Percentiles rank a stretch among this genome's conserved stretches.
Conservation (phyloP, 2,113 vertebrate genomes). For the Pseudopipra pipra region DNA sequence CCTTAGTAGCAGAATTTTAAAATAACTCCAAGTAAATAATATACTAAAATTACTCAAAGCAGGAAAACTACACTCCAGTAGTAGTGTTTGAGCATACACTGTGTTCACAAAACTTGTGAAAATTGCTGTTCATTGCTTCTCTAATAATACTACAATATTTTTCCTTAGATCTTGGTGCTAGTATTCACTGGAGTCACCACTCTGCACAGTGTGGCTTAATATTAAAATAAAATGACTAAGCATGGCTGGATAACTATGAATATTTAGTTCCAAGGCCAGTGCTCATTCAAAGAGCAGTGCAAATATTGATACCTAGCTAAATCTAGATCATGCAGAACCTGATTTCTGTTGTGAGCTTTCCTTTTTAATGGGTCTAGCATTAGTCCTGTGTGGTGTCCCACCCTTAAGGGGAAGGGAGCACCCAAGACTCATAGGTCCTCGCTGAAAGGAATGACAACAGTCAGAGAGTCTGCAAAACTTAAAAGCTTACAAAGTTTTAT, state of each 20-base stretch:
- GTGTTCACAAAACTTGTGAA: background rate
- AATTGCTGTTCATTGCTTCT: background rate
- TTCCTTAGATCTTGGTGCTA: background rate
- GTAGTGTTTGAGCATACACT: background rate
- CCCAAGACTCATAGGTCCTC: background rate
- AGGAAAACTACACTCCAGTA: background rate
- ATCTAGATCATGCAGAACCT: background rate
- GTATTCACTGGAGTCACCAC: background rate
- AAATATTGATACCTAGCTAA: background rate
- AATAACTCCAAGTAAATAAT: background rate
- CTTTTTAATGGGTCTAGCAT: background rate
- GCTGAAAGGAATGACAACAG: background rate
- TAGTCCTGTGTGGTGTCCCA: background rate
- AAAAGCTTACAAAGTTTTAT: background rate
- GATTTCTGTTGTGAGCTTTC: background rate
- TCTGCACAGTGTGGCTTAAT: background rate
- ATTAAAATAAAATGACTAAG: background rate
- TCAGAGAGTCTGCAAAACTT: background rate
- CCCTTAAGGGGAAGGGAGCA: background rate
- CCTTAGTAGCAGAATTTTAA: background rate
- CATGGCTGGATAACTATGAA: background rate
- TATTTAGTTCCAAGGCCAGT: background rate
- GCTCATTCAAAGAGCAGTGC: background rate
- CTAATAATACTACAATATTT: background rate
- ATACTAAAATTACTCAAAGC: background rate